Base-by-base conservation (phyloP, 2,888 invertebrate species). In the Ormyrus labotus region DNA sequence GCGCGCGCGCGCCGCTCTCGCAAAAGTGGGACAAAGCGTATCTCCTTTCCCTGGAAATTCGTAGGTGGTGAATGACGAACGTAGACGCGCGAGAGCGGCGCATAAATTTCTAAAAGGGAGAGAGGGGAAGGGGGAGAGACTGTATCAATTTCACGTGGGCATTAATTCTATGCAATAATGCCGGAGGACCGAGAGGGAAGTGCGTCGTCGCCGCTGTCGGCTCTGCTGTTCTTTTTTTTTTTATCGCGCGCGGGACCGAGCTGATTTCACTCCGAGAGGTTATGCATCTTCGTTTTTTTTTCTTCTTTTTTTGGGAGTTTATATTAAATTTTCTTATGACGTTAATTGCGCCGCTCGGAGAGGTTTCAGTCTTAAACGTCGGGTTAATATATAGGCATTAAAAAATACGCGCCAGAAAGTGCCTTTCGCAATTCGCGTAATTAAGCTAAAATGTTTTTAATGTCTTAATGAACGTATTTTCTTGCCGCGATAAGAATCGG, bases 51-150 rank as follows among this genome's bases (percentile, higher is more conserved):
- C 60, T 79, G 60, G 53, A 74, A 64, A 80, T 73, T 78, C 82
- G 82, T 82, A 82, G 82, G 82, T 80, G 82, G 82, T 73, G 82
- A 82, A 76, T 82, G 82, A 82, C 82, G 82, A 78, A 71, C 79
- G 76, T 57, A 63, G 69, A 70, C 67, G 8, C 57, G 13, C 57
- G 13, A 13, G 60, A 50, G 57, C 64, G 7, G 6, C 50, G 71
- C 11, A 75, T 75, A 71, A 57, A 80, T 80, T 76, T 71, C 53
- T 47, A 60, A 73, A 7, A 60, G 34, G n/a, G 45, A 47, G 34
- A 8, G 11, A 60, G 63, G 11, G 10, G 8, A 19, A 1, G 19
- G 9, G 50, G 10, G 34, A 13, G 61, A 60, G 57, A 10, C 9
- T 61, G 55, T 75, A 80, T 76, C 80, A 76, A 74, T 80, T 76